Base-by-base conservation (phyloP, 2,797 vertebrate genomes). In the Hypotaenidia philippensis region DNA sequence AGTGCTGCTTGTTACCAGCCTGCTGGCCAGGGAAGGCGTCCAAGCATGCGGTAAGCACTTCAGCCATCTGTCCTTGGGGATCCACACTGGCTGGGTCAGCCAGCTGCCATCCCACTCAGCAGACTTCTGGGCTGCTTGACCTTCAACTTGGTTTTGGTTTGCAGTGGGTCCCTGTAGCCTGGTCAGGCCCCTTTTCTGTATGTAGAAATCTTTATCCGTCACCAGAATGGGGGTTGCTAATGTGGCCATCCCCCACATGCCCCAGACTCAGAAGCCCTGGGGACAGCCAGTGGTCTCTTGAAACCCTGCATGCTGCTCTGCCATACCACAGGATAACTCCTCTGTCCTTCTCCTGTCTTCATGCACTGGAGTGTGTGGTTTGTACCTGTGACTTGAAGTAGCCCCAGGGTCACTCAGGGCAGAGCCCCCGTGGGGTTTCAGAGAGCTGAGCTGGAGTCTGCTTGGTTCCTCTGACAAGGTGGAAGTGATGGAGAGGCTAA, bases 151-250 rank as follows among this genome's bases (percentile, higher is more conserved):
- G 4, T 13, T 82, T 75, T 7, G 15, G 31, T 8, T 64, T 32
- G 20, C 13, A 10, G 15, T 16, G 40, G 8, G 9, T 68, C 5
- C 11, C 13, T 2, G 1, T 14, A 29, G 9, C 5, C 9, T 1
- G 0, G 2, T 3, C 0, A 0, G 11, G 19, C 23, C 76, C 18
- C 16, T 63, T 36, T 11, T 47, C 21, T 32, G 4, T 0, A 0
- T 26, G 17, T 22, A 10, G 34, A 52, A 26, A 20, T 56, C 6
- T 32, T 8, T 8, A 21, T 4, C 5, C 0, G 0, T 70, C 38
- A 10, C 32, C 3, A 3, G n/a, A 63, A 23, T n/a, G 2, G 0
- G 3, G 5, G 32, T 12, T 1, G 2, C 7, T 52, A 44, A 32
- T 0, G 1, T 7, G 22, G 17, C 76, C 76, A 8, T 7, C 16